A percentile compares a stretch with the other conserved stretches of the same genome.
Evolutionary conservation across 2,113 vertebrate species (phyloP).

Genomic region (Mustela lutreola): DNA sequence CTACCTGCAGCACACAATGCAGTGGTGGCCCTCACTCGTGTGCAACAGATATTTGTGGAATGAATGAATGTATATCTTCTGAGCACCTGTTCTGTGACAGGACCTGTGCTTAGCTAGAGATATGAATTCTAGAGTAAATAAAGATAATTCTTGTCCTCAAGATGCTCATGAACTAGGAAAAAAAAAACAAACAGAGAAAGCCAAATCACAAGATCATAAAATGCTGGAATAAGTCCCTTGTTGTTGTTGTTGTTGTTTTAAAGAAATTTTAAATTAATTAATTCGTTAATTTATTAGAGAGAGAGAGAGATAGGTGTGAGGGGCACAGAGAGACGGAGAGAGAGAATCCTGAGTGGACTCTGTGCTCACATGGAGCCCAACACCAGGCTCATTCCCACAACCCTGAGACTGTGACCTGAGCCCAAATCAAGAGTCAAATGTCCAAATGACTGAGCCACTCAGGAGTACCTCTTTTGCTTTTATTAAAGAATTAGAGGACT

Average conservation of each 20-base stretch:
- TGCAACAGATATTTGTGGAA: neutral
- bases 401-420: neutral
- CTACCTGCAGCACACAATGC: neutral
- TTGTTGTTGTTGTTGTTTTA: neutral
- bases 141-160: conserved; percentile 8
- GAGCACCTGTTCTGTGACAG: neutral
- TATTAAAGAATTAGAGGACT: conserved; percentile 12
- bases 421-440: neutral
- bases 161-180: neutral
- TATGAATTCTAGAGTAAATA: conserved; percentile 56
- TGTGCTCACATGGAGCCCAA: neutral
- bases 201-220: neutral
- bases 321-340: neutral
- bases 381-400: neutral
- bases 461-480: neutral
- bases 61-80: neutral
- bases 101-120: neutral
- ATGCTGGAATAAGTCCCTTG: conserved; percentile 2
- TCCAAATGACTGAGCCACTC: neutral
- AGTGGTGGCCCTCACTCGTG: neutral
- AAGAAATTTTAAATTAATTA: neutral
- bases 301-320: neutral
- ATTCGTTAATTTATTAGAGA: no score
- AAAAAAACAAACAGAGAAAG: conserved; percentile 46
- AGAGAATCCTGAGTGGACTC: neutral